phyloP scores from a whole-genome alignment of 2,797 vertebrate genomes.

The Vespertilio murinus region DNA sequence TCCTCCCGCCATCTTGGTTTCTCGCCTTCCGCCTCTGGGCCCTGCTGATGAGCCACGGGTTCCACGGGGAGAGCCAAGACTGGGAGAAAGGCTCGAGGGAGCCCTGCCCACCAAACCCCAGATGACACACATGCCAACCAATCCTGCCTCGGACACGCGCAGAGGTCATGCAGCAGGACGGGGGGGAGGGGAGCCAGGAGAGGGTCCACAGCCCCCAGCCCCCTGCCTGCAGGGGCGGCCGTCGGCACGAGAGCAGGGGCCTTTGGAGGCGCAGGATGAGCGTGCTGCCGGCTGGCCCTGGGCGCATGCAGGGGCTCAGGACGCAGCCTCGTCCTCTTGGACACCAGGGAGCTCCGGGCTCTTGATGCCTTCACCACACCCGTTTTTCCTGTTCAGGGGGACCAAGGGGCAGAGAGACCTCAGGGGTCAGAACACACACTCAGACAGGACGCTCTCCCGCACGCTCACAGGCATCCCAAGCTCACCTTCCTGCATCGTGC shows the following conservation, averaged over 20 bases:
- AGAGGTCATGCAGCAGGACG: slow-evolving; percentile 70
- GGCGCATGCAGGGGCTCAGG: slow-evolving; percentile 80
- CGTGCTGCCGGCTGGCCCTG: slow-evolving; percentile 48
- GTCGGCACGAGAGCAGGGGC: slow-evolving; percentile 72
- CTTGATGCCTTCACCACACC: slow-evolving; percentile 89
- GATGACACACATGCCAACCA: slow-evolving; percentile 16
- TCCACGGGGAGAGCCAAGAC: not conserved
- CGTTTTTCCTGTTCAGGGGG: slow-evolving; percentile 88
- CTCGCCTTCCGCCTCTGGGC: not conserved
- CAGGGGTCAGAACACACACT: not conserved
- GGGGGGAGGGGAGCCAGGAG: not conserved
- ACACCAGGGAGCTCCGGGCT: slow-evolving; percentile 93
- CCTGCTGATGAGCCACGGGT: not conserved
- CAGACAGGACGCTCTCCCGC: too few species aligned
- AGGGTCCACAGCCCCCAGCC: not conserved
- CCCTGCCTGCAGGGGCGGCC: slow-evolving; percentile 35
- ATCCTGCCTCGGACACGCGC: slow-evolving; percentile 51
- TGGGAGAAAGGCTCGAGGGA: not conserved
- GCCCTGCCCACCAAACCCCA: not conserved
- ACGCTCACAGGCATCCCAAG: not conserved
- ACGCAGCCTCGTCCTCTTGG: slow-evolving; percentile 91
- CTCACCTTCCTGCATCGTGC: too few species aligned
- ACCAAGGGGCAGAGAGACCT: not conserved
- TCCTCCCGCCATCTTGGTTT: not conserved
- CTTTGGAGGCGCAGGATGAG: slow-evolving; percentile 75